phyloP scores from a whole-genome alignment of 1,140 invertebrate genomes.

The Penaeus japonicus region DNA sequence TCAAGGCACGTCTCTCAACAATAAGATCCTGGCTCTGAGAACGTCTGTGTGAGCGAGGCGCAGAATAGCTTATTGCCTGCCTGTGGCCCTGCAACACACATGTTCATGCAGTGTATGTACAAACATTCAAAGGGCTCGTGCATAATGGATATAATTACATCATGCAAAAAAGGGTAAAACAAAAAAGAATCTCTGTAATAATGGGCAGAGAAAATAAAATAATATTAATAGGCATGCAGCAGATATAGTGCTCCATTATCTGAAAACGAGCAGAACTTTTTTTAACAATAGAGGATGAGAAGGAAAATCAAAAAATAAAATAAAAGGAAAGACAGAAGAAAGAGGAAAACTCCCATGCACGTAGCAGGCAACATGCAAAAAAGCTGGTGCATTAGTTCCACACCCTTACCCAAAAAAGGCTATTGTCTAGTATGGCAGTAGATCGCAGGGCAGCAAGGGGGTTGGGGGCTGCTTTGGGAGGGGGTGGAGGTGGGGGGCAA shows the following conservation, averaged over 20 bases:
- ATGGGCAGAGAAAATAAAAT: too few species aligned
- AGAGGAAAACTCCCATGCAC: neutral
- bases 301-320: neutral
- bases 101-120: neutral
- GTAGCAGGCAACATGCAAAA: constrained; percentile 10
- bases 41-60: constrained; percentile 16
- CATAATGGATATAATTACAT: too few species aligned
- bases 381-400: constrained; percentile 31
- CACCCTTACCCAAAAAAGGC: constrained; percentile 58
- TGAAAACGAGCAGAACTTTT: constrained; percentile 58
- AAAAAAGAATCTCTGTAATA: too few species aligned
- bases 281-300: neutral
- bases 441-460: constrained; percentile 55
- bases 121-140: too few species aligned
- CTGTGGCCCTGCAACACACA: constrained; percentile 35
- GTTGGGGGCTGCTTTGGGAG: constrained; percentile 53
- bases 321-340: constrained; percentile 34
- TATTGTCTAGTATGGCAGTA: constrained; percentile 59
- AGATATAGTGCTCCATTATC: too few species aligned
- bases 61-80: neutral
- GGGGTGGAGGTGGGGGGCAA: constrained; percentile 54
- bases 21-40: constrained; percentile 44
- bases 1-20: constrained; percentile 21
- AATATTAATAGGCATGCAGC: too few species aligned
- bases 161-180: too few species aligned